These are phyloP conservation scores for Panopea generosa DNA, from an alignment of 2,888 invertebrate genomes.

Conservation along the genomic window DNA sequence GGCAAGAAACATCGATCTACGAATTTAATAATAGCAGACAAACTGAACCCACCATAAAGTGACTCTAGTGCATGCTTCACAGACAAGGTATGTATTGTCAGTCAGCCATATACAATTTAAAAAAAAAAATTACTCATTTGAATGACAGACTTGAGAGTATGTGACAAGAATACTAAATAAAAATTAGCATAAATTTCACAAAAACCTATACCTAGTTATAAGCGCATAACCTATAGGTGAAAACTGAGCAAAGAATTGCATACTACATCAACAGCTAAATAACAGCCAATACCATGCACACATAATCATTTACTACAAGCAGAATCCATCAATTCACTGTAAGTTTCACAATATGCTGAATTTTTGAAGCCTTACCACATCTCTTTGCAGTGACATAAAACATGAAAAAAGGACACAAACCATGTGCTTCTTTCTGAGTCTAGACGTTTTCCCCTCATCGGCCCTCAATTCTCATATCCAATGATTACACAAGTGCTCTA, in stretches of 20 bases:
- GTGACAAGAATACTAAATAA: slow-evolving; percentile 1
- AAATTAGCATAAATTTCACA: slow-evolving; percentile 6
- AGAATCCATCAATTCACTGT: background rate
- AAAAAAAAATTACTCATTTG: too few relatives aligned
- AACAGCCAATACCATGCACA: too few relatives aligned
- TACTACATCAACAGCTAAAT: background rate
- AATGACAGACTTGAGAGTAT: background rate
- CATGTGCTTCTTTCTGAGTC: slow-evolving; percentile 36
- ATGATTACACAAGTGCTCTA: slow-evolving; percentile 47
- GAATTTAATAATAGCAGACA: background rate
- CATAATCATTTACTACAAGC: too few relatives aligned
- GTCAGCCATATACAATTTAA: too few relatives aligned
- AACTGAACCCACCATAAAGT: background rate
- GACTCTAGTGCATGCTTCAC: background rate
- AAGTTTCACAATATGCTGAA: background rate
- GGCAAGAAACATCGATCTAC: too few relatives aligned
- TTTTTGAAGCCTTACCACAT: background rate
- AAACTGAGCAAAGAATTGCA: too few relatives aligned
- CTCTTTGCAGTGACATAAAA: slow-evolving; percentile 21
- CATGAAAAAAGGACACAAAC: slow-evolving; percentile 20
- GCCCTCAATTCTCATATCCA: slow-evolving; percentile 46
- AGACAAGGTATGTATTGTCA: background rate
- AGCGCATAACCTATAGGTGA: background rate
- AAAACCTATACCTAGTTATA: background rate
- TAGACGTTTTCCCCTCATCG: slow-evolving; percentile 44